A percentile compares a stretch with the other conserved stretches of the same genome.
phyloP scores from a whole-genome alignment of 2,113 vertebrate species.

The Delphinus delphis region DNA sequence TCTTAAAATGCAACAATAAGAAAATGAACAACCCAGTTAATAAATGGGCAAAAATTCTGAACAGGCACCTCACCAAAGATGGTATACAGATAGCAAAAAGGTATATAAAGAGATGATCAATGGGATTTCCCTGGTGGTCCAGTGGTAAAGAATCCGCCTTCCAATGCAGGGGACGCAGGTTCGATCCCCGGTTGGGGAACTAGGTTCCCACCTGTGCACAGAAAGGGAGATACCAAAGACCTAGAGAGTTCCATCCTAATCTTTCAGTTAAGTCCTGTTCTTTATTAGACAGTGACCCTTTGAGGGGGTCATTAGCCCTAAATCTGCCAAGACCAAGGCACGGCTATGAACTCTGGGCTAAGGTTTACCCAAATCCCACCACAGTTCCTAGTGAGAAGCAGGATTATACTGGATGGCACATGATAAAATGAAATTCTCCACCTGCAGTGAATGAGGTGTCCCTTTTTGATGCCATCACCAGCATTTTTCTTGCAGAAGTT shows the following conservation, averaged over 20 bases:
- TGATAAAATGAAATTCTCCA: neutral
- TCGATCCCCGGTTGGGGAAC: too few species aligned
- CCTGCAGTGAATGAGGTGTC: neutral
- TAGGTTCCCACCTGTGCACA: neutral
- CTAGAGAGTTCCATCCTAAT: neutral
- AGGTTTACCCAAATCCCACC: neutral
- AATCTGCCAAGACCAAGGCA: neutral
- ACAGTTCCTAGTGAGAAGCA: neutral
- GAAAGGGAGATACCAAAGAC: neutral
- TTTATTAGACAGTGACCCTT: neutral
- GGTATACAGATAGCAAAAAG: neutral
- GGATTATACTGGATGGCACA: neutral
- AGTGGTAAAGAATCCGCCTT: too few species aligned
- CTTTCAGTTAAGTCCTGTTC: neutral
- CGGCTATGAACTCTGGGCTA: neutral
- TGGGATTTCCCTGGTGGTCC: too few species aligned
- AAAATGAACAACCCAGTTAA: neutral
- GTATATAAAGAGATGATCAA: neutral
- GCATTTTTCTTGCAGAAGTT: slow-evolving; percentile 1
- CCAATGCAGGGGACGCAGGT: too few species aligned
- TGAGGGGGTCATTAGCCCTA: neutral
- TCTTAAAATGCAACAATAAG: neutral
- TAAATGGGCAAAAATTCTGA: neutral
- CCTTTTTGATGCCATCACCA: neutral
- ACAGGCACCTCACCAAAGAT: neutral